Evolutionary conservation across 92 coral and sea anemone genomes (phyloP).

Genomic region (Diadumene lineata): DNA sequence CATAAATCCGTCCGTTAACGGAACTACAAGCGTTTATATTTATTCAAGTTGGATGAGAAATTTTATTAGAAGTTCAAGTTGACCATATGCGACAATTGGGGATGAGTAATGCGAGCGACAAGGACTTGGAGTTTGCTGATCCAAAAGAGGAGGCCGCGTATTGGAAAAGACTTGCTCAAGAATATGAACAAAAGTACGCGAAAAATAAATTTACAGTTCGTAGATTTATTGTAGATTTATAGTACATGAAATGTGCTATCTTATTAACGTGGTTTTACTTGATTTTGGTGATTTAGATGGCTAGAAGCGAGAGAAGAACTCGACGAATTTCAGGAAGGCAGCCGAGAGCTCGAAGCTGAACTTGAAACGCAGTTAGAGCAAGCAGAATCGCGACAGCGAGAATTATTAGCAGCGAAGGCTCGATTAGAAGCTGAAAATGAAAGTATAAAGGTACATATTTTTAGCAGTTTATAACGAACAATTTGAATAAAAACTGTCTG

Average conservation of each 20-base stretch:
- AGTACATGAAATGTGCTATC: slow-evolving; percentile 4
- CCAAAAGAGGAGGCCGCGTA: slow-evolving; percentile 99
- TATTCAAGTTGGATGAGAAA: slow-evolving; percentile 26
- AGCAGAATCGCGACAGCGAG: slow-evolving; percentile 99
- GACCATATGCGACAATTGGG: slow-evolving; percentile 99
- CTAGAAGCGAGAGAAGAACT: slow-evolving; percentile 99
- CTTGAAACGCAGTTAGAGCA: slow-evolving; percentile 98
- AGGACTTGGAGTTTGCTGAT: slow-evolving; percentile 99
- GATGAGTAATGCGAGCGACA: slow-evolving; percentile 93
- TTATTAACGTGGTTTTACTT: slow-evolving; percentile 12
- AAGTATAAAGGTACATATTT: slow-evolving; percentile 77
- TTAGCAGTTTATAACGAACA: neutral
- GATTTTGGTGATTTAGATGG: slow-evolving; percentile 72
- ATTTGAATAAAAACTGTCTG: slow-evolving; percentile 20
- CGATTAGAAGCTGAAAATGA: slow-evolving; percentile 94
- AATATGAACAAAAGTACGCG: slow-evolving; percentile 93
- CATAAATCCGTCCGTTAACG: slow-evolving; percentile 22
- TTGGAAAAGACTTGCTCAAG: slow-evolving; percentile 96
- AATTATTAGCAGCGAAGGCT: slow-evolving; percentile 88
- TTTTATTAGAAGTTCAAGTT: slow-evolving; percentile 42
- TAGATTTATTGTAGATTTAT: slow-evolving; percentile 7
- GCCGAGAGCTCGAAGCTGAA: slow-evolving; percentile 97
- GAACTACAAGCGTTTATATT: slow-evolving; percentile 19
- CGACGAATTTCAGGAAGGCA: slow-evolving; percentile 99
- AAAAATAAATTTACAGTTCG: slow-evolving; percentile 19